Conservation (phyloP, 2,113 vertebrate species). For the Varanus salvator region DNA sequence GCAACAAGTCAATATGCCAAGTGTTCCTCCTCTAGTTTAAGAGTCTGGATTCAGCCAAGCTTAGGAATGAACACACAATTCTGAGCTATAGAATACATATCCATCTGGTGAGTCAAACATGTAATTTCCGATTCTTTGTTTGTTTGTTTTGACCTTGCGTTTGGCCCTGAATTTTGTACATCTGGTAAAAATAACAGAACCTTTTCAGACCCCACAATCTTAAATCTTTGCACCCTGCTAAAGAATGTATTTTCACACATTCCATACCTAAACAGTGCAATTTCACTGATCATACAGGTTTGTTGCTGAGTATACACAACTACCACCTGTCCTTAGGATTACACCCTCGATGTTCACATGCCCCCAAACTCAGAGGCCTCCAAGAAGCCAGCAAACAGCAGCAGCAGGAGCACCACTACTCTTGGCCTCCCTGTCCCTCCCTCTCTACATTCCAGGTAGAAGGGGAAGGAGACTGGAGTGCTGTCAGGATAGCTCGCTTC, state of each 20-base stretch:
- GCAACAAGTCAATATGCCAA: constrained; percentile 5
- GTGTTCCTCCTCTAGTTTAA: not conserved
- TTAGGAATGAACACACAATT: not conserved
- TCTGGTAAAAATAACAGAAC: too few relatives aligned
- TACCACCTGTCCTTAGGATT: not conserved
- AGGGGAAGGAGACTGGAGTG: too few relatives aligned
- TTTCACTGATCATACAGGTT: not conserved
- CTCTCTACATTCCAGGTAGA: too few relatives aligned
- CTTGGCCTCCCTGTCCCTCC: too few relatives aligned
- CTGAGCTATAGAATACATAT: too few relatives aligned
- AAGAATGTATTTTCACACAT: not conserved
- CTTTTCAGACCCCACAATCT: not conserved
- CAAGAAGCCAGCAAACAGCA: too few relatives aligned
- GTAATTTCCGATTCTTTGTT: too few relatives aligned
- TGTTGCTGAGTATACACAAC: not conserved
- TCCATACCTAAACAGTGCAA: not conserved
- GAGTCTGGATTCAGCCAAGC: not conserved
- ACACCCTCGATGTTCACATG: too few relatives aligned
- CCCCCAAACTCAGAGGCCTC: too few relatives aligned
- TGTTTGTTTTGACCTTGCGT: not conserved
- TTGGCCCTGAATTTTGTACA: not conserved
- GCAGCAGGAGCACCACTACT: too few relatives aligned
- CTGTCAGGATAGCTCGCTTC: too few relatives aligned
- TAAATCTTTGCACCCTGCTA: not conserved
- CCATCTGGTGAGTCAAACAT: too few relatives aligned